Evolutionary conservation across 1,140 invertebrate genomes (phyloP), one percentile per base, ranked within the genome.

Genomic region (Listronotus bonariensis): DNA sequence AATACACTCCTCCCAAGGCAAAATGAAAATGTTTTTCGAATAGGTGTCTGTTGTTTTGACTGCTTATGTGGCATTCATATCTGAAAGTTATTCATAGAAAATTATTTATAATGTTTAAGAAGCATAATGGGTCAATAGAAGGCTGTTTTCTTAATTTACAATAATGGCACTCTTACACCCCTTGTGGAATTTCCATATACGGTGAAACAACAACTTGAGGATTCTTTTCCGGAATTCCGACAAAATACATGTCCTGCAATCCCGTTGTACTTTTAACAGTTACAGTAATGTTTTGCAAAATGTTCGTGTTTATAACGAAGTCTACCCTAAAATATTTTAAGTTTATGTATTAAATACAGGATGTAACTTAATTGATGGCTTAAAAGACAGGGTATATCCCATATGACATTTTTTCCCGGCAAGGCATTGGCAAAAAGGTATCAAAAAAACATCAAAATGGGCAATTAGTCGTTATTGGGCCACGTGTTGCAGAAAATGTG

Each of bases 161-260:
- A n/a, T 54, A n/a, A 17, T 12, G 8, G n/a, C 11, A 63, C 32
- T 65, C 68, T 72, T 67, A 78, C 74, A 70, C 67, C 68, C 76
- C 77, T 52, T 75, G 72, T 17, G 74, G 68, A 34, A 78, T 58
- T 59, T 78, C 77, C 59, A 78, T 70, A 55, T 78, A 78, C 1
- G 72, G 71, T 11, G 76, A 77, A 1, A 70, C 72, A 1, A 72
- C 59, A 6, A 78, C 43, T 38, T 53, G 42, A 1, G 48, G 34
- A 12, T 61, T 34, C 42, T 64, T 41, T 5, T 61, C 52, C 15
- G 70, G 52, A 6, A 20, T 18, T 1, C 66, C 68, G 5, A 76
- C 66, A 62, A 72, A 78, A 55, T 77, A 78, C 42, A 73, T 65
- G 55, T 77, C 77, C 32, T 65, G 52, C 18, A 75, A 20, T 12